Percentiles rank a stretch among this genome's conserved stretches.
Conservation (phyloP, 1,140 invertebrate genomes). For the Hormaphis cornu region DNA sequence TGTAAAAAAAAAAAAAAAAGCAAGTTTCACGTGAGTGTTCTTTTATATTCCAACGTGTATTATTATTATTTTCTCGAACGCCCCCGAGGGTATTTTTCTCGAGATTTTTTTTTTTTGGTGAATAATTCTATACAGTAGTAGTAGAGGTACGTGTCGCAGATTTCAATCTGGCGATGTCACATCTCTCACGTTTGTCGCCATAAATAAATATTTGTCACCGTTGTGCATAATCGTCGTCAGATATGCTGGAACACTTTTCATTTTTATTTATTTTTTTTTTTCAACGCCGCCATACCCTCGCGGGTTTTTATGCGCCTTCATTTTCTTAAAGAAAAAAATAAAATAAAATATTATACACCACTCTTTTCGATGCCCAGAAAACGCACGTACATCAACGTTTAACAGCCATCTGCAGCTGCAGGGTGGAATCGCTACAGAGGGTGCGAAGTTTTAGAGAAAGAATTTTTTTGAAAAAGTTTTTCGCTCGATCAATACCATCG, state of each 20-base stretch:
- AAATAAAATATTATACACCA: neutral
- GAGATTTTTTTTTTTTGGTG: neutral
- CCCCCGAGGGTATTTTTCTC: slow-evolving; percentile 7
- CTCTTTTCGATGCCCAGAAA: neutral
- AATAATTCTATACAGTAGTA: neutral
- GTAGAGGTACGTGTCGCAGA: slow-evolving; percentile 15
- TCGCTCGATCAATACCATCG: too few relatives aligned
- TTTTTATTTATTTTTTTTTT: slow-evolving; percentile 1
- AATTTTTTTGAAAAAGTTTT: too few relatives aligned
- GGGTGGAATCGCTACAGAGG: too few relatives aligned
- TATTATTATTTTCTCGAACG: neutral
- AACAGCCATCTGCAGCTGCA: neutral
- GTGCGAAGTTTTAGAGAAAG: too few relatives aligned
- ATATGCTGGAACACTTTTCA: slow-evolving; percentile 14
- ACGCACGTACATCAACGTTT: slow-evolving; percentile 5
- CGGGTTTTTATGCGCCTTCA: slow-evolving; percentile 8
- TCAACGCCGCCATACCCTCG: neutral
- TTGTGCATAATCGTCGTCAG: slow-evolving; percentile 26
- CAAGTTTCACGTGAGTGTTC: too few relatives aligned
- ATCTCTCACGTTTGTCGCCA: neutral
- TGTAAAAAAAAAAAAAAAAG: too few relatives aligned
- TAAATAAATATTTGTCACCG: slow-evolving; percentile 19
- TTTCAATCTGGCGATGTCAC: slow-evolving; percentile 27
- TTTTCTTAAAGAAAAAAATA: neutral
- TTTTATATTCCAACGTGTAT: too few relatives aligned